Base-by-base conservation (phyloP, 2,888 invertebrate species). In the Caenorhabditis drosophilae region DNA sequence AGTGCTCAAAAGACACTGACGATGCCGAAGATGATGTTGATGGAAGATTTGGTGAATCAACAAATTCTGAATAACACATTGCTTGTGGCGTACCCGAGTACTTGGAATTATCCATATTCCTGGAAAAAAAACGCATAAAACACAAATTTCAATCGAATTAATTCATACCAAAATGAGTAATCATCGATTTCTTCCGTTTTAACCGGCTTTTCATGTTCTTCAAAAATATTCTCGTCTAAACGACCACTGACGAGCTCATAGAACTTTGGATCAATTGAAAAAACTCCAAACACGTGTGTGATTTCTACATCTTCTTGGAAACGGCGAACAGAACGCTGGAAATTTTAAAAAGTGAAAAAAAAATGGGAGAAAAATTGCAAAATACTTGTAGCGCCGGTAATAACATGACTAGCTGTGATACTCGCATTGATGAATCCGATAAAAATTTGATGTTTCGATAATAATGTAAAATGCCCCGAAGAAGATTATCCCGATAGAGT, bases 241-340 rank as follows among this genome's bases (percentile, higher is more conserved):
- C 34, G 46, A 56, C 72, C 72, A 41, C 64, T 73, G n/a, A 70
- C 68, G 22, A 73, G 35, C 26, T 70, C 68, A 25, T 73, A 73
- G 16, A 73, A 70, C n/a, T 58, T 55, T 9, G 62, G 60, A 15
- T 73, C 67, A 4, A 73, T 64, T 0, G 68, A 60, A 38, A 66
- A 70, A 0, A 64, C 70, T 38, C 68, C 67, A 48, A 73, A 73
- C 0, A 73, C 73, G 25, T 73, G 64, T 22, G 62, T 68, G 38
- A 73, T 73, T 25, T 73, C 73, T 0, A 70, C 63, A 40, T 73
- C 73, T 58, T 73, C 73, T 47, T 73, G 70, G 50, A 73, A 73
- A 27, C 73, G 48, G 11, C 73, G 54, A 0, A 70, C 73, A 4
- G 70, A 61, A 44, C 73, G 54, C 69, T 72, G 63, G 16, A 71